phyloP scores from a whole-genome alignment of 2,113 vertebrate genomes.

The Prietella phreatophila region DNA sequence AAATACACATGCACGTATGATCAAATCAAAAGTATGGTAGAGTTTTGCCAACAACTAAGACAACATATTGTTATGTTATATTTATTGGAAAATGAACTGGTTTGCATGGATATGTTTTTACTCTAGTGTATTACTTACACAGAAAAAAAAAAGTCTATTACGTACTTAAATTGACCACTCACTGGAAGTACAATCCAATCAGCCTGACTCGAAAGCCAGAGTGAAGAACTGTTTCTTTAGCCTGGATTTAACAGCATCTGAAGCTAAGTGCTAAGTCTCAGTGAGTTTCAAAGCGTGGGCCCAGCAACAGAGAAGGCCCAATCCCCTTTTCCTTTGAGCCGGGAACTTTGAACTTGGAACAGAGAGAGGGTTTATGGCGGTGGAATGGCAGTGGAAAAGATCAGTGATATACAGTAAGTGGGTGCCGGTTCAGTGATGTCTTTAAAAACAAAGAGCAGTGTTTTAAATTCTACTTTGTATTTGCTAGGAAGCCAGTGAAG shows the following conservation, averaged over 20 bases:
- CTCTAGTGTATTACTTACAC: background rate
- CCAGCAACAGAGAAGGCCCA: background rate
- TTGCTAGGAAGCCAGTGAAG: background rate
- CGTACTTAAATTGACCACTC: background rate
- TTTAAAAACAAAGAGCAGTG: background rate
- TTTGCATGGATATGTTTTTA: background rate
- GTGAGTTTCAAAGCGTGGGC: background rate
- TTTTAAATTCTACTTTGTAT: background rate
- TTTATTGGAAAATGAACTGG: background rate
- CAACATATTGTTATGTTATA: background rate
- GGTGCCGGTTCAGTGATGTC: background rate
- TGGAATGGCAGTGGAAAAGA: background rate
- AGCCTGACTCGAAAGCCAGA: background rate
- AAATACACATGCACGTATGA: background rate
- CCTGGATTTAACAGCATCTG: background rate
- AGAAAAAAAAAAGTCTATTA: background rate
- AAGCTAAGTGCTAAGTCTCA: background rate
- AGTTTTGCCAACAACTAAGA: background rate
- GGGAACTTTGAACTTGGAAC: background rate
- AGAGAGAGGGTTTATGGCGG: background rate
- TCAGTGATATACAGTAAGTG: background rate
- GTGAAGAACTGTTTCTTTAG: background rate
- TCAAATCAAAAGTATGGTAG: background rate
- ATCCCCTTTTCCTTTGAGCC: background rate
- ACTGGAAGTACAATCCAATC: background rate